A percentile compares a stretch with the other conserved stretches of the same genome.
These are phyloP conservation scores for Chascanopsetta lugubris DNA, from an alignment of 2,113 vertebrate genomes.

Conservation along the genomic window DNA sequence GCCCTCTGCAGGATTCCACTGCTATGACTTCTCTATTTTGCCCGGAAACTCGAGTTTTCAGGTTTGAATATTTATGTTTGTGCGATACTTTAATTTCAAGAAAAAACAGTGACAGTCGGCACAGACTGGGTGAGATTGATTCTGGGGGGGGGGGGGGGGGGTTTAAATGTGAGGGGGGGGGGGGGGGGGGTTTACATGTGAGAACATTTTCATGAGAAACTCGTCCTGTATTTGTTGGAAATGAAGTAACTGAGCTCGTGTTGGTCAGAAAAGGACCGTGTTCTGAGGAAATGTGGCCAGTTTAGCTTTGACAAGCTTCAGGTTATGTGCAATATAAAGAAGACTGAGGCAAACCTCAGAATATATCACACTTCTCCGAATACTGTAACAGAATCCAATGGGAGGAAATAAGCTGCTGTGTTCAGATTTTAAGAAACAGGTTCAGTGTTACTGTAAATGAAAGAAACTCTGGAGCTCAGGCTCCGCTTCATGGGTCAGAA, in stretches of 20 bases:
- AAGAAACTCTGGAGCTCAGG: neutral
- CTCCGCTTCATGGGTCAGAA: neutral
- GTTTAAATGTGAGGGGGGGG: neutral
- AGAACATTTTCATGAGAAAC: neutral
- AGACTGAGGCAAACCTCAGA: constrained; percentile 32
- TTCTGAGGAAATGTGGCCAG: neutral
- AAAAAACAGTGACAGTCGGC: too few relatives aligned
- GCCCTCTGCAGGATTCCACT: too few relatives aligned
- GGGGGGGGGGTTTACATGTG: neutral
- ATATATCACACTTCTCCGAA: constrained; percentile 24
- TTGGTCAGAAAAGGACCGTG: neutral
- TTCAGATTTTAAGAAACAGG: constrained; percentile 20
- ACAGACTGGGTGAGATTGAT: neutral
- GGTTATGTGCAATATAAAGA: constrained; percentile 71
- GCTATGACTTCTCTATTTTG: too few relatives aligned
- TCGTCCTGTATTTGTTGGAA: neutral
- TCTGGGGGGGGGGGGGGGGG: neutral
- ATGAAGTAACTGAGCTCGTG: too few relatives aligned
- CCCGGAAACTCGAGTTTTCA: too few relatives aligned
- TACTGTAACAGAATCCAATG: constrained; percentile 17
- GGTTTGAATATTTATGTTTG: too few relatives aligned
- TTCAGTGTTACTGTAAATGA: neutral
- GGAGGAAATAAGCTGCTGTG: constrained; percentile 31
- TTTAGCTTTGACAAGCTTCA: constrained; percentile 48
- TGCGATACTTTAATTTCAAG: too few relatives aligned